Percentiles rank a stretch among this genome's conserved stretches.
These are phyloP conservation scores for Psilopogon haemacephalus DNA, from an alignment of 2,113 vertebrate genomes.

Conservation along the genomic window DNA sequence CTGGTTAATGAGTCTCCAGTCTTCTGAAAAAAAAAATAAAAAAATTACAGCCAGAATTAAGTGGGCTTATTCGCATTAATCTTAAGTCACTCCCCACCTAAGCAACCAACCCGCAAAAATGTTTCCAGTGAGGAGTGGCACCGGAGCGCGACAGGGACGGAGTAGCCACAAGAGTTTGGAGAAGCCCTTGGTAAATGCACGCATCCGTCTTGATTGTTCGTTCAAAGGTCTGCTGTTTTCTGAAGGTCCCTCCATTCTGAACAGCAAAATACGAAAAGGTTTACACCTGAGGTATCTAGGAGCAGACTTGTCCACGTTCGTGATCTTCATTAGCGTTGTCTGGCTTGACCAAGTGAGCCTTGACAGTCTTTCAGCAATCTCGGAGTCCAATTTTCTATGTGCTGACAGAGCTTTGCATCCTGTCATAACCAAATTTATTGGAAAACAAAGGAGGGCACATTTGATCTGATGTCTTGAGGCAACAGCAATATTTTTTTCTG, in stretches of 20 bases:
- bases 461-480: neutral
- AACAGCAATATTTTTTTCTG: neutral
- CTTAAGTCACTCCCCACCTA: neutral
- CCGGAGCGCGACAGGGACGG: fast-evolving
- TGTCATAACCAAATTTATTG: neutral
- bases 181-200: neutral
- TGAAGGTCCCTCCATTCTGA: neutral
- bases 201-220: neutral
- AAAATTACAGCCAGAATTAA: slow-evolving; percentile 47
- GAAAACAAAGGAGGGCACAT: neutral
- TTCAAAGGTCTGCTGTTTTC: neutral
- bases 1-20: slow-evolving; percentile 69
- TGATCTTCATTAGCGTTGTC: neutral
- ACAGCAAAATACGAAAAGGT: neutral
- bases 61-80: slow-evolving; percentile 39
- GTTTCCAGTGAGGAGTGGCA: neutral
- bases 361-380: neutral
- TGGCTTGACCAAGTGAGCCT: neutral
- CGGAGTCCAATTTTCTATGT: neutral
- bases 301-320: neutral
- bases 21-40: slow-evolving; percentile 51
- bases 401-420: neutral
- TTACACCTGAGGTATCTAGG: neutral
- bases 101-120: neutral
- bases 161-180: neutral